Conservation (phyloP, 2,888 invertebrate genomes). For the Psococerastis gibbosa region DNA sequence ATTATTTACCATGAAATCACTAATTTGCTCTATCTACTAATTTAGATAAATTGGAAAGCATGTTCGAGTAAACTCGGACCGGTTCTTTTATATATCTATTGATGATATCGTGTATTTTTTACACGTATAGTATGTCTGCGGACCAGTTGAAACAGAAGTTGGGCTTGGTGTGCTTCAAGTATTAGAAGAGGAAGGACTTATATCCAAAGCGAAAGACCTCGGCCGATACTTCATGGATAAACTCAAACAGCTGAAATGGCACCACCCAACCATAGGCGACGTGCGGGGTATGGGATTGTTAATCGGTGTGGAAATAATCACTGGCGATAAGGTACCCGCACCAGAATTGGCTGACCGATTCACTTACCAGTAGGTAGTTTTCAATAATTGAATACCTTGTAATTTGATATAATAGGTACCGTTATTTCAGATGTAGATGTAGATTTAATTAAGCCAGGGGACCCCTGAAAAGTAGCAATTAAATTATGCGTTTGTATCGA, state of each 20-base stretch:
- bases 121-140: conserved; percentile 28
- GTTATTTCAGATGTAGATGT: too few relatives aligned
- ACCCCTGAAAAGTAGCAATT: too few relatives aligned
- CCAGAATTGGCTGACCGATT: conserved; percentile 20
- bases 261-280: conserved; percentile 27
- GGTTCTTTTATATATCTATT: too few relatives aligned
- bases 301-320: conserved; percentile 36
- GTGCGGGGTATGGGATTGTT: conserved; percentile 39
- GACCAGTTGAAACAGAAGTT: conserved; percentile 33
- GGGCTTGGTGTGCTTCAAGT: conserved; percentile 35
- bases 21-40: too few relatives aligned
- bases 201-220: conserved; percentile 26
- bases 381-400: too few relatives aligned
- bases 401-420: too few relatives aligned
- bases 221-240: conserved; percentile 31
- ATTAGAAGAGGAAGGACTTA: conserved; percentile 27
- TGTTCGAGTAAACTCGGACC: too few relatives aligned
- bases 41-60: too few relatives aligned
- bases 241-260: conserved; percentile 23
- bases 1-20: too few relatives aligned
- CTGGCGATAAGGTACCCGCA: conserved; percentile 19
- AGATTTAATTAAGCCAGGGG: too few relatives aligned
- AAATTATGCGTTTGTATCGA: too few relatives aligned
- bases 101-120: not conserved
- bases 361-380: conserved; percentile 19